Conservation (phyloP, 2,888 invertebrate species). For the Thyatira batis region DNA sequence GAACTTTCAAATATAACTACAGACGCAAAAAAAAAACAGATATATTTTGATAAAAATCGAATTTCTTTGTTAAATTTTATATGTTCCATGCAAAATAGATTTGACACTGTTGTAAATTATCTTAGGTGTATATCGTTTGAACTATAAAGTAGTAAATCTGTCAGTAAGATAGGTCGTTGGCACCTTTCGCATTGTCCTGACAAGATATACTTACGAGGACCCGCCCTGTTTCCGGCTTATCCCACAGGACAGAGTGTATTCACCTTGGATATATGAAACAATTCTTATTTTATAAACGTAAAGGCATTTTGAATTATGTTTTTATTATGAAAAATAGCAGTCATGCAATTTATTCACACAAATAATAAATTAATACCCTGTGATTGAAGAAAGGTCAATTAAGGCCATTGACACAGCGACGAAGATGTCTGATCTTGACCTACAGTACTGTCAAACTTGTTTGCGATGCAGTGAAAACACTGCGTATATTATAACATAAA, state of each 20-base stretch:
- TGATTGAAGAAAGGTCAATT: not conserved
- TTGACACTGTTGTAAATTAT: too few species aligned
- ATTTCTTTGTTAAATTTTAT: too few species aligned
- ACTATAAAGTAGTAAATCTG: not conserved
- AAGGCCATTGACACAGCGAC: not conserved
- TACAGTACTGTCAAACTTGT: slow-evolving; percentile 2
- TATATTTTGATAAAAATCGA: too few species aligned
- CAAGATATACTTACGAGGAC: not conserved
- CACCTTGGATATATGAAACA: not conserved
- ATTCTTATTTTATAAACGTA: too few species aligned
- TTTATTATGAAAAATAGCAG: too few species aligned
- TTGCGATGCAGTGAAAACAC: not conserved
- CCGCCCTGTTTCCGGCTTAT: slow-evolving; percentile 1
- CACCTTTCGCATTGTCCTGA: slow-evolving; percentile 2
- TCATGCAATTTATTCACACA: too few species aligned
- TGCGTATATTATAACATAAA: too few species aligned
- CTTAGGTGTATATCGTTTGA: not conserved
- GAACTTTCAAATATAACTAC: too few species aligned
- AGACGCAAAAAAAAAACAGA: too few species aligned
- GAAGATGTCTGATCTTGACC: not conserved
- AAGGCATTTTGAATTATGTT: too few species aligned
- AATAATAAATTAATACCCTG: too few species aligned
- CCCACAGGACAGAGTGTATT: not conserved
- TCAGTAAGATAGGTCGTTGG: not conserved
- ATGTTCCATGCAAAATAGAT: too few species aligned